Conservation (phyloP, 2,113 vertebrate species). For the Lichenostomus cassidix region DNA sequence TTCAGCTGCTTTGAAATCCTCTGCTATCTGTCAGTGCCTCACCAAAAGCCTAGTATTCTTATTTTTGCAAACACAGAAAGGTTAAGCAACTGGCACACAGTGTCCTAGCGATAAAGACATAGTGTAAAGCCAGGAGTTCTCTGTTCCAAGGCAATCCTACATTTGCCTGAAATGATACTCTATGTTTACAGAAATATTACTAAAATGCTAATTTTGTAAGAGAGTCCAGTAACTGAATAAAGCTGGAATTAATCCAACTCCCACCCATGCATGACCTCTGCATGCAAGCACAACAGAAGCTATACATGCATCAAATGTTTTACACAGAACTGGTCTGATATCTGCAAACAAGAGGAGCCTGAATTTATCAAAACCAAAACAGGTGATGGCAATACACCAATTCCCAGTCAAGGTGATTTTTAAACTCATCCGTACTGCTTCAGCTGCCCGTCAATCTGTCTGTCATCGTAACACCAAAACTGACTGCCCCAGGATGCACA, state of each 20-base stretch:
- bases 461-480: neutral
- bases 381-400: neutral
- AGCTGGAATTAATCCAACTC: neutral
- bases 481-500: neutral
- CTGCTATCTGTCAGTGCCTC: neutral
- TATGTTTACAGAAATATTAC: neutral
- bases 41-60: neutral
- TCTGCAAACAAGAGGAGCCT: neutral
- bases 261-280: neutral
- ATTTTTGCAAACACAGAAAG: neutral
- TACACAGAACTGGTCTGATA: neutral
- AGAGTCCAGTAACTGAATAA: neutral
- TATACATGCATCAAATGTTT: neutral
- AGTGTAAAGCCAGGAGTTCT: neutral
- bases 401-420: neutral
- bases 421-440: neutral
- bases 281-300: neutral
- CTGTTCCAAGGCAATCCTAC: neutral
- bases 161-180: neutral
- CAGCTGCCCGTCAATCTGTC: neutral
- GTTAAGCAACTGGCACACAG: neutral
- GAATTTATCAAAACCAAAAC: neutral
- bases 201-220: neutral
- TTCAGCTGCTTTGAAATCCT: neutral
- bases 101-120: neutral